Percentiles rank a stretch among this genome's conserved stretches.
phyloP scores from a whole-genome alignment of 2,113 vertebrate genomes.

The Seriola aureovittata region DNA sequence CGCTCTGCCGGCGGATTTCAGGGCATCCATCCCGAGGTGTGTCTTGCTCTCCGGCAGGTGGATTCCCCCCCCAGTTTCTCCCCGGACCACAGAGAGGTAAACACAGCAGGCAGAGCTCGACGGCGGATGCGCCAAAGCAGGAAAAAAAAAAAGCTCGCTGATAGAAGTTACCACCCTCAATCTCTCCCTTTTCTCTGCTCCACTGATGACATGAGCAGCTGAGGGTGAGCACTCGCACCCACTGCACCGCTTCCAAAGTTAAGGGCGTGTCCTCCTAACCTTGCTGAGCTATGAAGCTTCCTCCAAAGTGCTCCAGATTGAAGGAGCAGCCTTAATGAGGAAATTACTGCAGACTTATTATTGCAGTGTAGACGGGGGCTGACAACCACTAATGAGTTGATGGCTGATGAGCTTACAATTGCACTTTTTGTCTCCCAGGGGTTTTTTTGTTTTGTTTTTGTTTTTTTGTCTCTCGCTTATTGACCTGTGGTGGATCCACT shows the following conservation, averaged over 20 bases:
- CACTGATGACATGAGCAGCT: neutral
- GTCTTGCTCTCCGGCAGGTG: conserved; percentile 73
- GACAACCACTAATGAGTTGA: neutral
- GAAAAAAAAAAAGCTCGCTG: neutral
- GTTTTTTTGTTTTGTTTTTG: neutral
- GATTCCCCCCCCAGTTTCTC: conserved; percentile 43
- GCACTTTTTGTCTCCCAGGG: neutral
- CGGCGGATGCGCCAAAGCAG: conserved; percentile 19
- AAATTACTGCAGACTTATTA: neutral
- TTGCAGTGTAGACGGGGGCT: neutral
- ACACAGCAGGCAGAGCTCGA: conserved; percentile 24
- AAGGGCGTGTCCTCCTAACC: conserved; percentile 74
- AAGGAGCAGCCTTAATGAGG: neutral
- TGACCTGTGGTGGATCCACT: neutral
- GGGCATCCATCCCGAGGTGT: conserved; percentile 86
- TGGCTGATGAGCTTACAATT: conserved; percentile 9
- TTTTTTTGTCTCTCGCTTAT: neutral
- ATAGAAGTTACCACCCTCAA: conserved; percentile 22
- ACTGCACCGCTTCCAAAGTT: conserved; percentile 56
- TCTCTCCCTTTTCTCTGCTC: neutral
- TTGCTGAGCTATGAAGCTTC: neutral
- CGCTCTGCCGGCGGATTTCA: conserved; percentile 90
- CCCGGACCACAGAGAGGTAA: conserved; percentile 40
- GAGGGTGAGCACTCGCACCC: conserved; percentile 20
- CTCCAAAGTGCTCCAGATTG: neutral